Conservation (phyloP, 2,797 vertebrate species). For the Coendou prehensilis region DNA sequence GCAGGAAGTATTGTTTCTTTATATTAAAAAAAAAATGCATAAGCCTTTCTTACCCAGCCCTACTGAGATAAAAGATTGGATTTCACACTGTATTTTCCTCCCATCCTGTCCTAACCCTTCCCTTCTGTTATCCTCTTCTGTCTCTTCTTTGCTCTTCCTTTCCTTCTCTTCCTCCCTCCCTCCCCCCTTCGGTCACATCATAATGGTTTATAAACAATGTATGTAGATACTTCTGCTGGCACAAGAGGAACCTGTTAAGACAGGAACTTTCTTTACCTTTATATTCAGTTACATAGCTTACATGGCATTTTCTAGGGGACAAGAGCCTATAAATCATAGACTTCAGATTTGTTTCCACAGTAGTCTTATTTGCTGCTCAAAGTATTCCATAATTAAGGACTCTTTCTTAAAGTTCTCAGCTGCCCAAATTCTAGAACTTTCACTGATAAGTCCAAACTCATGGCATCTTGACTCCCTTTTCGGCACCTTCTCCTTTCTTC, state of each 20-base stretch:
- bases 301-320: not conserved
- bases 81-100: not conserved
- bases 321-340: not conserved
- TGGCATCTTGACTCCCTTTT: not conserved
- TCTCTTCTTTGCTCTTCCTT: too few species aligned
- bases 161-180: not conserved
- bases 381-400: not conserved
- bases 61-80: not conserved
- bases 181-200: not conserved
- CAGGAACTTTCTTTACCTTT: not conserved
- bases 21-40: not conserved
- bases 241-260: not conserved
- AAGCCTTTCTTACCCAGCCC: not conserved
- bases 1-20: not conserved
- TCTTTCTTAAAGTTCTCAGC: not conserved
- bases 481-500: not conserved
- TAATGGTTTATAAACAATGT: not conserved
- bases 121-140: not conserved
- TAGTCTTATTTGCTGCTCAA: not conserved
- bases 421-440: not conserved
- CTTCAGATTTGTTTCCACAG: slow-evolving; percentile 21
- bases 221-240: not conserved
- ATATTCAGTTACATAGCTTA: not conserved
- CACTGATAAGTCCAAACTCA: not conserved
- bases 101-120: not conserved